Percentiles rank a stretch among this genome's conserved stretches.
Evolutionary conservation across 92 coral and sea anemone species (phyloP).

Genomic region (Palythoa grandis): DNA sequence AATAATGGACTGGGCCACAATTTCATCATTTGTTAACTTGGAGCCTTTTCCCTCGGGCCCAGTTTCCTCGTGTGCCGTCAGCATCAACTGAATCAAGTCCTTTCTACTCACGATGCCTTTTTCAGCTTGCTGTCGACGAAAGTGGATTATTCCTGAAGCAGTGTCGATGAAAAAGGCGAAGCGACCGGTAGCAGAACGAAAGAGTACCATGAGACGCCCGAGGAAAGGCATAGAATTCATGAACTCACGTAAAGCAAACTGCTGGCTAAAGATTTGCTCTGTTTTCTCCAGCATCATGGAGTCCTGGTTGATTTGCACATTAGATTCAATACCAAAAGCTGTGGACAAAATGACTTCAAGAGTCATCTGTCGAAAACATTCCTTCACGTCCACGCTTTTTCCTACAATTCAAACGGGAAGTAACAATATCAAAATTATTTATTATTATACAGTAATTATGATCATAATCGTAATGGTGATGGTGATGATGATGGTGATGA

Average conservation of each 20-base stretch:
- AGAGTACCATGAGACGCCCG: background rate
- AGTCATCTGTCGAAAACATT: constrained; percentile 28
- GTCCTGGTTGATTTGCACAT: constrained; percentile 23
- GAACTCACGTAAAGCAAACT: background rate
- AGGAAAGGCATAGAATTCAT: constrained; percentile 9
- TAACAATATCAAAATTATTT: background rate
- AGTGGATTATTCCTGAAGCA: constrained; percentile 57
- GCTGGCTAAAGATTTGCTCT: constrained; percentile 52
- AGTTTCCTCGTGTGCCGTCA: constrained; percentile 66
- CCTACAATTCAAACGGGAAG: background rate
- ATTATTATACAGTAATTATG: background rate
- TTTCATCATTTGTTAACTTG: constrained; percentile 41
- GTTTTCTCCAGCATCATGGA: background rate
- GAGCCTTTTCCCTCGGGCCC: constrained; percentile 52
- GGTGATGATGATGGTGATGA: too few relatives aligned
- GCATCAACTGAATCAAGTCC: constrained; percentile 71
- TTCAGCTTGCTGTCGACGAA: constrained; percentile 49
- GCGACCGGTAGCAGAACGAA: background rate
- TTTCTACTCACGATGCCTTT: constrained; percentile 50
- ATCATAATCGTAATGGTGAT: background rate
- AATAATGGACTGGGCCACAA: constrained; percentile 28
- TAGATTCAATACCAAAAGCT: constrained; percentile 26
- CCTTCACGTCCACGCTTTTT: constrained; percentile 30
- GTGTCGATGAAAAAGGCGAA: constrained; percentile 5
- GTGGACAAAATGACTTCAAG: constrained; percentile 24